phyloP scores from a whole-genome alignment of 2,888 invertebrate genomes.

The Agonopterix alstromeriana region DNA sequence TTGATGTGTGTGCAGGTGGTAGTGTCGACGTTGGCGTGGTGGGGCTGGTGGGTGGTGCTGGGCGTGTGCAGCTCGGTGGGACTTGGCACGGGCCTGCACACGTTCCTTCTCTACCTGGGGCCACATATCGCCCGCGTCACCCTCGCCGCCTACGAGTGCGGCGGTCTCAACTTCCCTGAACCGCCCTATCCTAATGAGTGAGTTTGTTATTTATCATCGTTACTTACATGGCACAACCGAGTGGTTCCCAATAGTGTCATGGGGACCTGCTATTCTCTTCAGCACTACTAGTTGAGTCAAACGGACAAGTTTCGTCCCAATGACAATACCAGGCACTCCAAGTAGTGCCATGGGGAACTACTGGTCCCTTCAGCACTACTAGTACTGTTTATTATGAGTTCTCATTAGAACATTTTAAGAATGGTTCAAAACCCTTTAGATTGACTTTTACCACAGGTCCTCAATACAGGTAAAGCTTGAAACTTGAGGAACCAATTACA shows the following conservation, averaged over 20 bases:
- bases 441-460: too few relatives aligned
- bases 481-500: too few relatives aligned
- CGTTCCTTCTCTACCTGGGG: conserved; percentile 98
- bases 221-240: too few relatives aligned
- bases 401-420: not conserved
- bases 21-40: conserved; percentile 78
- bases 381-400: not conserved
- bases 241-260: too few relatives aligned
- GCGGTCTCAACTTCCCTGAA: conserved; percentile 94
- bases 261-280: too few relatives aligned
- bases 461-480: too few relatives aligned
- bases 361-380: too few relatives aligned
- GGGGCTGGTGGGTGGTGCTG: conserved; percentile 93
- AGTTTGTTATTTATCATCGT: conserved; percentile 42
- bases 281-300: too few relatives aligned
- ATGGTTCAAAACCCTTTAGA: too few relatives aligned
- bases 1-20: conserved; percentile 26
- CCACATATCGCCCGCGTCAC: conserved; percentile 99
- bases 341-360: too few relatives aligned
- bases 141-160: conserved; percentile 98
- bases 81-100: conserved; percentile 98
- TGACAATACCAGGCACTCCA: too few relatives aligned
- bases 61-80: conserved; percentile 98
- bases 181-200: conserved; percentile 99
- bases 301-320: too few relatives aligned